phyloP scores from a whole-genome alignment of 2,113 vertebrate genomes.

The Erythrocercus mccallii region DNA sequence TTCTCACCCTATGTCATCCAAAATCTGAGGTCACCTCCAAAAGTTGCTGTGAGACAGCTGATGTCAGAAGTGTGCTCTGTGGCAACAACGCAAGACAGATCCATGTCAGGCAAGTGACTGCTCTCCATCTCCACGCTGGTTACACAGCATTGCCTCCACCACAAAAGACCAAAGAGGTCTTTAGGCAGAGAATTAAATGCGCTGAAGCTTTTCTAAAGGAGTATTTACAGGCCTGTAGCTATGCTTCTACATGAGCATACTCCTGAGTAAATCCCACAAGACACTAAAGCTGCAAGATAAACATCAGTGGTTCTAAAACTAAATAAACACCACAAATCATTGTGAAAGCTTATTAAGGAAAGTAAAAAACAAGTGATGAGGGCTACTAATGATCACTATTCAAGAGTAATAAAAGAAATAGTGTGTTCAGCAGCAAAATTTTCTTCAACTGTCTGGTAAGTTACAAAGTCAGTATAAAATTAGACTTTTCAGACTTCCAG shows the following conservation, averaged over 20 bases:
- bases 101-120: neutral
- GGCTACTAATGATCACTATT: neutral
- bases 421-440: neutral
- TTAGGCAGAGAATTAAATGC: neutral
- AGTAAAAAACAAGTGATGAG: neutral
- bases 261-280: neutral
- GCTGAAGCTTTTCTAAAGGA: neutral
- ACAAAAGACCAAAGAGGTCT: neutral
- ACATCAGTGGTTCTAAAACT: conserved; percentile 4
- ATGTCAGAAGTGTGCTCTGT: neutral
- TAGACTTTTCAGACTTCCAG: neutral
- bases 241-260: neutral
- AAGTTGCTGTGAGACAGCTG: neutral
- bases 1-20: neutral
- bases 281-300: neutral
- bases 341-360: conserved; percentile 22
- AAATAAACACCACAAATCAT: conserved; percentile 26
- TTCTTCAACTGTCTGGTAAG: neutral
- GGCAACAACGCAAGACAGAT: neutral
- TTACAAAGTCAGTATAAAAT: neutral
- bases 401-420: neutral
- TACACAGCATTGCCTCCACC: neutral
- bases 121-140: neutral
- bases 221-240: conserved; percentile 5
- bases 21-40: neutral